Evolutionary conservation across 2,797 vertebrate genomes (phyloP).

Genomic region (Phalloptychus januarius): DNA sequence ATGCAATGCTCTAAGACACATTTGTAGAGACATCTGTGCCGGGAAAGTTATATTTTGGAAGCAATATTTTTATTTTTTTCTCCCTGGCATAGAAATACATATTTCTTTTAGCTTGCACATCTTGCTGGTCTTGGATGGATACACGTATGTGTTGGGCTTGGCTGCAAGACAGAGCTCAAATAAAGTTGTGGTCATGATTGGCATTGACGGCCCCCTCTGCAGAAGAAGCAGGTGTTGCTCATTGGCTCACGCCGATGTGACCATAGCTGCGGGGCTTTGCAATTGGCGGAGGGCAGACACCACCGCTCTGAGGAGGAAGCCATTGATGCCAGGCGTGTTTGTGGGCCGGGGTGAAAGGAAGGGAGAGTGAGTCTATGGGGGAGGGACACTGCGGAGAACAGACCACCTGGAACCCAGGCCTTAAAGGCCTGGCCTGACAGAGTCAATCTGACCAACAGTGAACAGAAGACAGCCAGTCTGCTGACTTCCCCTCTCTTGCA

Average conservation of each 20-base stretch:
- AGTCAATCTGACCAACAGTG: constrained; percentile 72
- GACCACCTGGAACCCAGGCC: constrained; percentile 77
- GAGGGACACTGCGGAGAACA: constrained; percentile 31
- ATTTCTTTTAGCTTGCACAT: constrained; percentile 55
- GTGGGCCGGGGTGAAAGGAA: constrained; percentile 43
- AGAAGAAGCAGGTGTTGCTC: constrained; percentile 74
- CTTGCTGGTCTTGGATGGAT: constrained; percentile 51
- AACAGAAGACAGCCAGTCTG: constrained; percentile 77
- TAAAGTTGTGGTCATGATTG: constrained; percentile 79
- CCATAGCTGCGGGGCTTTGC: constrained; percentile 49
- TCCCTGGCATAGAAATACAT: constrained; percentile 54
- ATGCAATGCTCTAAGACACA: constrained; percentile 67
- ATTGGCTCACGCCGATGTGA: constrained; percentile 72
- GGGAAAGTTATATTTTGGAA: constrained; percentile 65
- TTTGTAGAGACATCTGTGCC: constrained; percentile 58
- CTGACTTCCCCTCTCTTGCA: constrained; percentile 72
- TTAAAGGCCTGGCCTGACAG: constrained; percentile 71
- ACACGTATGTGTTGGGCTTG: constrained; percentile 72
- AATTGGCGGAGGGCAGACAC: constrained; percentile 68
- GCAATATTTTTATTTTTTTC: not conserved
- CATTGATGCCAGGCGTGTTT: constrained; percentile 58
- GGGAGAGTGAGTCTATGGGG: not conserved
- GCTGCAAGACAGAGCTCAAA: constrained; percentile 68
- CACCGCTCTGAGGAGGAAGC: constrained; percentile 49
- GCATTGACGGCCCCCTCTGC: constrained; percentile 50